Conservation (phyloP, 2,888 invertebrate species). For the Hipparchia sbordonii region DNA sequence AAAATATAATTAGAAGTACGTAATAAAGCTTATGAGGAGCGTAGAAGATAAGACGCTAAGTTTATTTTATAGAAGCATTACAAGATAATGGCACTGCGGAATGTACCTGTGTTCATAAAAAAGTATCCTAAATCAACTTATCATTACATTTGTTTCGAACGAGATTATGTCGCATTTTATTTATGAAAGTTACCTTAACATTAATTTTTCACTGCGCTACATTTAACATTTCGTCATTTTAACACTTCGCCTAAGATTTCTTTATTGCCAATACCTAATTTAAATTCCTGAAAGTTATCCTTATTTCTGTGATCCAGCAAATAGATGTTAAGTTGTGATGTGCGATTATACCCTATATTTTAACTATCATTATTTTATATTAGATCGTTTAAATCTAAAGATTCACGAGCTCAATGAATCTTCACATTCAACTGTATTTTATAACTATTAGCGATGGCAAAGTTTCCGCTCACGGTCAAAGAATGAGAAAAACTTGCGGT, state of each 20-base stretch:
- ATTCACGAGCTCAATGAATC: slow-evolving; percentile 77
- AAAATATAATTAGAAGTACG: slow-evolving; percentile 21
- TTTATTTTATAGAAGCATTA: slow-evolving; percentile 70
- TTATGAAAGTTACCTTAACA: slow-evolving; percentile 59
- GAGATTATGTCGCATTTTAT: slow-evolving; percentile 73
- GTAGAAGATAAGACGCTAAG: slow-evolving; percentile 65
- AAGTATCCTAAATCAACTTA: slow-evolving; percentile 77
- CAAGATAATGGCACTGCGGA: slow-evolving; percentile 79
- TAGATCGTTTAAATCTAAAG: slow-evolving; percentile 67
- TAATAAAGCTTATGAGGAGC: slow-evolving; percentile 45
- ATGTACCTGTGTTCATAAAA: slow-evolving; percentile 79
- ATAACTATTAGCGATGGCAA: slow-evolving; percentile 61
- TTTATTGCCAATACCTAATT: slow-evolving; percentile 74
- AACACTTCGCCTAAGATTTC: slow-evolving; percentile 55
- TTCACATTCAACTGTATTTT: slow-evolving; percentile 65
- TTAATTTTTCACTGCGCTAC: slow-evolving; percentile 62
- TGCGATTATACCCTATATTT: slow-evolving; percentile 76
- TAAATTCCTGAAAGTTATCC: slow-evolving; percentile 49
- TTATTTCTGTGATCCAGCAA: slow-evolving; percentile 68
- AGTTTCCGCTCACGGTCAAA: slow-evolving; percentile 48
- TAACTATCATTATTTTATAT: slow-evolving; percentile 53
- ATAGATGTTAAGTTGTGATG: slow-evolving; percentile 80
- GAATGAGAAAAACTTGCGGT: slow-evolving; percentile 25
- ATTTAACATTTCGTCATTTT: slow-evolving; percentile 62
- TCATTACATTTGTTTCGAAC: slow-evolving; percentile 69